phyloP scores from a whole-genome alignment of 92 coral and sea anemone genomes.

The Muricea muricata region DNA sequence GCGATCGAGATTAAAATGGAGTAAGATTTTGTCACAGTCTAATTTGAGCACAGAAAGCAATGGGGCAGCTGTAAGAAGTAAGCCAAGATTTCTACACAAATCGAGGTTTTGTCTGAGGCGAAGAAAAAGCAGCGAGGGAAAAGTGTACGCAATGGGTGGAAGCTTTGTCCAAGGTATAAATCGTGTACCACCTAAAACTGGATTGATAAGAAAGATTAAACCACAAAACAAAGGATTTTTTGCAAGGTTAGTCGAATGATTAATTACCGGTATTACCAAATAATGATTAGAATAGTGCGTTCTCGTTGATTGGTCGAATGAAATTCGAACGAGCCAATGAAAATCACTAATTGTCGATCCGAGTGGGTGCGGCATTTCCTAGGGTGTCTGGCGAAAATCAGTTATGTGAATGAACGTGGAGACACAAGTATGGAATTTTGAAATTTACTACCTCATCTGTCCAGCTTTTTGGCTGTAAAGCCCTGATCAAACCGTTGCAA shows the following conservation, averaged over 20 bases:
- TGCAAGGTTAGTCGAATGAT: neutral
- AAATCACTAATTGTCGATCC: no score
- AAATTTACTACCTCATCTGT: no score
- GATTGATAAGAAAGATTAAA: neutral
- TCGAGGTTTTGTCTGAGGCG: constrained; percentile 21
- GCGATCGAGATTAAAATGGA: constrained; percentile 11
- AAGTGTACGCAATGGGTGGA: neutral
- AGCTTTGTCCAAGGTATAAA: neutral
- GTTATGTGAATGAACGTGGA: no score
- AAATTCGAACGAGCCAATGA: no score
- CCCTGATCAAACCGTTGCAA: no score
- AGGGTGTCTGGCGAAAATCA: no score
- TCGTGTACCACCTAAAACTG: neutral
- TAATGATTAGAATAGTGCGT: no score
- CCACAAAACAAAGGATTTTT: constrained; percentile 8
- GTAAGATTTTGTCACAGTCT: neutral
- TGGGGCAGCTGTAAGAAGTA: neutral
- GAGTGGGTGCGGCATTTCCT: no score
- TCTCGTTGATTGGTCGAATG: no score
- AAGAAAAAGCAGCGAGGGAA: neutral
- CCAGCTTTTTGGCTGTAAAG: no score
- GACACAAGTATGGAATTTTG: no score
- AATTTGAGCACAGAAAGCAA: neutral
- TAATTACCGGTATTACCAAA: no score
- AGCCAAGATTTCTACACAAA: constrained; percentile 3